Evolutionary conservation across 1,140 invertebrate species (phyloP), one percentile per base, ranked within the genome.

Genomic region (Paracyclopina nana): DNA sequence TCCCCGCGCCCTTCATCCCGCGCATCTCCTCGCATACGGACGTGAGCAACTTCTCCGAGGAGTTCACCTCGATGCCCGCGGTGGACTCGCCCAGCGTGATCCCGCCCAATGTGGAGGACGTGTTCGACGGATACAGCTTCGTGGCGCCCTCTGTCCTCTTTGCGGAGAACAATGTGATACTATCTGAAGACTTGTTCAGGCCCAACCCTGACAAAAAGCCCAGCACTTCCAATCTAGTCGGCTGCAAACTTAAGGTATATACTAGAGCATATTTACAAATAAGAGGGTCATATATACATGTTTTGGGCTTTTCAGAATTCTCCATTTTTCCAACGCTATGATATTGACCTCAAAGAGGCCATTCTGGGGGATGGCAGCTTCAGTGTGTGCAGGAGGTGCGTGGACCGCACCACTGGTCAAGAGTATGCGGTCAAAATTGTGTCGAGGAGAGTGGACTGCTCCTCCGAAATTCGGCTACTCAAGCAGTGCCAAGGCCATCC

Each of bases 71-170:
- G 55, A 85, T 90, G 77, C 70, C 73, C 42, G 78, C 84, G 2
- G 76, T 81, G 1, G 87, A 94, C 63, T 88, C 83, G n/a, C 86
- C 87, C 0, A 83, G 81, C 3, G 74, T 84, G 38, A 74, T 80
- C 18, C 87, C 87, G 16, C 60, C 60, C 34, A 80, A 86, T 62
- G 78, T 77, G 56, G 81, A 87, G 56, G 83, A 82, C 62, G 72
- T 91, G 29, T 96, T 92, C 63, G 76, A 82, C 78, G 83, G 86
- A 27, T 97, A 95, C 62, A 94, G 88, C 0, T 97, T 87, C 66
- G 81, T 96, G 24, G 81, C 91, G 1, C 91, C 91, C 1, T 90
- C 86, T 54, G 76, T 91, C 48, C 64, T 88, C 41, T 86, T 90
- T 62, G 77, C 78, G 41, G 79, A 84, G 58, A 88, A 90, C 60